Evolutionary conservation across 2,113 vertebrate genomes (phyloP), one percentile per base, ranked within the genome.

Genomic region (Pelodiscus sinensis): DNA sequence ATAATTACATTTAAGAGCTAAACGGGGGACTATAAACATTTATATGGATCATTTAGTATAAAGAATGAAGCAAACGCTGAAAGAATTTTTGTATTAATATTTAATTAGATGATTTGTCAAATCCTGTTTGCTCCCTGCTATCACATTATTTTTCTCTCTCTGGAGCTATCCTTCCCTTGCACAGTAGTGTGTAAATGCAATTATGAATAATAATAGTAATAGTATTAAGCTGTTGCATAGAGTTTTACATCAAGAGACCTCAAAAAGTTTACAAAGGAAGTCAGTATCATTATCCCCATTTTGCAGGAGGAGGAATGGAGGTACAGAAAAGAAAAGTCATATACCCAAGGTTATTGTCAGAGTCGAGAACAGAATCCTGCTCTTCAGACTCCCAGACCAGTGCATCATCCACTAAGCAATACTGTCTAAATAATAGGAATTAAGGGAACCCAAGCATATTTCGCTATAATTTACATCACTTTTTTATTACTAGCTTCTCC

Each of bases 1-100:
- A 91, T 55, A 93, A 92, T 96, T 93, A 96, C 96, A 93, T 96
- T 97, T 87, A 97, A 96, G 84, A 91, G 80, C 83, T 95, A 97
- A 97, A 97, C 93, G 83, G 73, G 77, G 82, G 82, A 90, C 97
- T 96, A 90, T 88, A 96, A 97, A 95, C 86, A 79, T 95, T 95
- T 96, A 92, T 82, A 91, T 83, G 90, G 86, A 91, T 96, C 88
- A 84, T 85, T 85, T 89, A 0, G 0, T 44, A 89, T 1, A 2
- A 94, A 91, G 78, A 68, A 84, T 82, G 90, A 93, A 92, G 79
- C 56, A 91, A 93, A 75, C n/a, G 87, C 94, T 92, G 83, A 92
- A 94, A 87, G 82, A 85, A 81, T 73, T 81, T 95, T 94, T 35
- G 79, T 77, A 86, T 96, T 90, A 85, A 83, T 94, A 79, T 96